Evolutionary conservation across 2,888 invertebrate species (phyloP).

Genomic region (Drosophila gaucha): DNA sequence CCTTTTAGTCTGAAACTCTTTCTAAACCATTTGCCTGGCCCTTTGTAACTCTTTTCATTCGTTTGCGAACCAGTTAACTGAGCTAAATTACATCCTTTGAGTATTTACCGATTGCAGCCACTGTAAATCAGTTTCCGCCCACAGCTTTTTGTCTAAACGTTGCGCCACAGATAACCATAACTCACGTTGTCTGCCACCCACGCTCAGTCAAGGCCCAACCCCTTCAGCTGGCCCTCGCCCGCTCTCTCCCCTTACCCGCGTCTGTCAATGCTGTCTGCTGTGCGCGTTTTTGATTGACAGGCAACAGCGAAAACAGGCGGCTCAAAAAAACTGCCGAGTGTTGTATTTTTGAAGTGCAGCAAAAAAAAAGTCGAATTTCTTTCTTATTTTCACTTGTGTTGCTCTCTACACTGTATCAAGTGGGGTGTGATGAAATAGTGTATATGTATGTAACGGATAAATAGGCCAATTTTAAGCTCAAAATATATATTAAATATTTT

Average conservation of each 20-base stretch:
- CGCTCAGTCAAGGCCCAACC: no score
- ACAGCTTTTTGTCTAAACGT: constrained; percentile 15
- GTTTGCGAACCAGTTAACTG: constrained; percentile 3
- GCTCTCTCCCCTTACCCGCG: neutral
- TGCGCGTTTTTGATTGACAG: constrained; percentile 72
- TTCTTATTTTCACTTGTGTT: constrained; percentile 17
- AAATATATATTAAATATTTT: no score
- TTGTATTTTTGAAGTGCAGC: constrained; percentile 56
- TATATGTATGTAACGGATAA: neutral
- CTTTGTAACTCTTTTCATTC: neutral
- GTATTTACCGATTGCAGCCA: constrained; percentile 34
- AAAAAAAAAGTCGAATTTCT: constrained; percentile 23
- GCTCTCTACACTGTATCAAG: neutral
- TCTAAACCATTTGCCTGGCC: neutral
- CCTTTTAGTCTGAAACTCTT: neutral
- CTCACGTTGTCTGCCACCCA: constrained; percentile 48
- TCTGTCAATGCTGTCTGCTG: constrained; percentile 44
- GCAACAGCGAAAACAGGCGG: constrained; percentile 61
- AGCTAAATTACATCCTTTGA: neutral
- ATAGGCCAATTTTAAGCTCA: no score
- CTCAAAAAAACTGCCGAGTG: constrained; percentile 55
- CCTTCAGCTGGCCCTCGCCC: constrained; percentile 1
- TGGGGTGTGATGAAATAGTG: neutral
- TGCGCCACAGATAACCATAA: constrained; percentile 53
- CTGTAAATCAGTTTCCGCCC: constrained; percentile 29